Percentiles rank a stretch among this genome's conserved stretches.
Evolutionary conservation across 2,888 invertebrate species (phyloP).

Genomic region (Lydus trimaculatus): DNA sequence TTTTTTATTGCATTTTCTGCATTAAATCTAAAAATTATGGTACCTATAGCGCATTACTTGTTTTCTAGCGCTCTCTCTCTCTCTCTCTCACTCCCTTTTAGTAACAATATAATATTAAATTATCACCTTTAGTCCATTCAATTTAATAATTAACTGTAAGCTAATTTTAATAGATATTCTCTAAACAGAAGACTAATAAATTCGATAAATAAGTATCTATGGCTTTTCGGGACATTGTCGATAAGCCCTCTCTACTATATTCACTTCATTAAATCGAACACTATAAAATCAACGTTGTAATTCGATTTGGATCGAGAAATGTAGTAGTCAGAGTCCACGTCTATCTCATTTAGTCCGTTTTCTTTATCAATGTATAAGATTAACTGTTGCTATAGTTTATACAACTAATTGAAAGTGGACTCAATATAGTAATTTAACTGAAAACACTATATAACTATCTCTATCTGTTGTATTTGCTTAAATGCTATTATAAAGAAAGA

Average conservation of each 20-base stretch:
- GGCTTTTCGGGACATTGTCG: background rate
- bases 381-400: slow-evolving; percentile 52
- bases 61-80: background rate
- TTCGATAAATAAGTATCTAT: background rate
- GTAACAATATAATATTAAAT: background rate
- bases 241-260: slow-evolving; percentile 5
- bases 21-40: background rate
- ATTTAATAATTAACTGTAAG: background rate
- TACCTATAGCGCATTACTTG: background rate
- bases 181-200: background rate
- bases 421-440: slow-evolving; percentile 31
- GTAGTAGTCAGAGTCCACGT: slow-evolving; percentile 28
- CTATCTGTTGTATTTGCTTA: slow-evolving; percentile 20
- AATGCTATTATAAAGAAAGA: slow-evolving; percentile 11
- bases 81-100: no score
- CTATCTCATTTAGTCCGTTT: slow-evolving; percentile 44
- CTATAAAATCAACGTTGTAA: slow-evolving; percentile 22
- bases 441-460: slow-evolving; percentile 21
- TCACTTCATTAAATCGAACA: slow-evolving; percentile 13
- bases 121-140: background rate
- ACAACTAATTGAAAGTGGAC: slow-evolving; percentile 56
- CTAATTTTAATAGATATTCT: background rate
- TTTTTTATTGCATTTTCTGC: background rate
- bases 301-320: slow-evolving; percentile 32
- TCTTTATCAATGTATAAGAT: slow-evolving; percentile 52